Conservation (phyloP, 2,797 vertebrate species). For the Leuciscus waleckii region DNA sequence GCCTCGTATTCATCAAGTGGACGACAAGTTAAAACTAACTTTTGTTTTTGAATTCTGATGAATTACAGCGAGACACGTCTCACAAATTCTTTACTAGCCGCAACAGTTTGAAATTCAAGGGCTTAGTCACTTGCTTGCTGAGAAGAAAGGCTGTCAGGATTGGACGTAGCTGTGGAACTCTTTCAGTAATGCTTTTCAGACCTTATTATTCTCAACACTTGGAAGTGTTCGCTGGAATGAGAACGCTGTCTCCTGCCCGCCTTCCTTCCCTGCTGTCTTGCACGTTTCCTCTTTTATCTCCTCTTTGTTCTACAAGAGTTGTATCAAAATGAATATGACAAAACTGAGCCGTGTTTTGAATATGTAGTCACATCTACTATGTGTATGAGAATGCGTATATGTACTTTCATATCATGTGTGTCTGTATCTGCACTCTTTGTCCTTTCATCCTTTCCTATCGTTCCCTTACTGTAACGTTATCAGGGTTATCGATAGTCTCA, state of each 20-base stretch:
- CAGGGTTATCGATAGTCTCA: constrained; percentile 47
- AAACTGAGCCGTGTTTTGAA: constrained; percentile 52
- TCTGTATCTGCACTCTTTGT: not conserved
- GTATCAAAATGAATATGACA: constrained; percentile 53
- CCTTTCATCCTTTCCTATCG: constrained; percentile 7
- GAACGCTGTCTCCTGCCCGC: constrained; percentile 35
- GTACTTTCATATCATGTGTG: not conserved
- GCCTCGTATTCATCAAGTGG: not conserved
- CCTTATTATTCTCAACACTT: constrained; percentile 54
- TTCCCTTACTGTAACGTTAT: constrained; percentile 5
- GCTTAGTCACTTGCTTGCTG: constrained; percentile 32
- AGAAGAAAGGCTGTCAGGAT: constrained; percentile 53
- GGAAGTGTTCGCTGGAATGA: constrained; percentile 51
- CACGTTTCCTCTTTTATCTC: constrained; percentile 58
- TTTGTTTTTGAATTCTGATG: constrained; percentile 32
- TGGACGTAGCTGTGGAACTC: constrained; percentile 56
- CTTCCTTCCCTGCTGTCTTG: constrained; percentile 39
- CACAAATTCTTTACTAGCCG: not conserved
- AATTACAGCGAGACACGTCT: not conserved
- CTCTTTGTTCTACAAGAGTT: constrained; percentile 61
- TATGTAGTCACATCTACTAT: constrained; percentile 27
- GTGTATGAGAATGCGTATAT: not conserved
- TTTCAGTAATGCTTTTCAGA: constrained; percentile 61
- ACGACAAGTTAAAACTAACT: not conserved
- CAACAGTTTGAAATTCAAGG: constrained; percentile 35